Evolutionary conservation across 2,888 invertebrate genomes (phyloP).

Genomic region (Xylocampa areola): DNA sequence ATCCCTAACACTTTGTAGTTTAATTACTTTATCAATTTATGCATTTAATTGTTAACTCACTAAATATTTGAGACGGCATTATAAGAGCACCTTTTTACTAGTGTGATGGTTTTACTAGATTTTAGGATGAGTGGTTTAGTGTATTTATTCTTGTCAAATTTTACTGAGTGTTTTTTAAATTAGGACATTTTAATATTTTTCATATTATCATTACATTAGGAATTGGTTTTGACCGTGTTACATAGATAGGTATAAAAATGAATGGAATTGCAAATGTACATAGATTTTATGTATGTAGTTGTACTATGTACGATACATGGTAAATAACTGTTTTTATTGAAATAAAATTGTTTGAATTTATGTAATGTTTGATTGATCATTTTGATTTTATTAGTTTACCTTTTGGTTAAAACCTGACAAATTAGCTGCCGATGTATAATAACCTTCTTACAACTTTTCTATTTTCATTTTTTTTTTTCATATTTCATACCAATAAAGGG

Average conservation of each 20-base stretch:
- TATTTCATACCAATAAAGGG: too few relatives aligned
- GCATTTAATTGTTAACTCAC: too few relatives aligned
- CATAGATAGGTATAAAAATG: conserved; percentile 30
- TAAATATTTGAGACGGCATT: too few relatives aligned
- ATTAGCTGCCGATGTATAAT: too few relatives aligned
- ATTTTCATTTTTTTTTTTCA: too few relatives aligned
- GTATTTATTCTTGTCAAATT: conserved; percentile 25
- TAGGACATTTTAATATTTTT: conserved; percentile 37
- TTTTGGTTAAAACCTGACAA: conserved; percentile 34
- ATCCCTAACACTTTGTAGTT: too few relatives aligned
- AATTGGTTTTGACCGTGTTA: conserved; percentile 37
- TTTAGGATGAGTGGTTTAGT: conserved; percentile 27
- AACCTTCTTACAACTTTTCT: too few relatives aligned
- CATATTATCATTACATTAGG: conserved; percentile 49
- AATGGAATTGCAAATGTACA: conserved; percentile 69
- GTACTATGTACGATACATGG: conserved; percentile 59
- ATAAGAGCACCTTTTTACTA: too few relatives aligned
- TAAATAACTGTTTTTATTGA: conserved; percentile 73
- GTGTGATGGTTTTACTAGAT: conserved; percentile 38
- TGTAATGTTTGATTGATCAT: conserved; percentile 75
- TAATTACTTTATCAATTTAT: too few relatives aligned
- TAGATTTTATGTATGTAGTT: conserved; percentile 63
- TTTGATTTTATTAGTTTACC: conserved; percentile 40
- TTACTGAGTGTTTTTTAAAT: conserved; percentile 30
- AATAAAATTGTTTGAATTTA: conserved; percentile 80